phyloP scores from a whole-genome alignment of 2,888 invertebrate genomes.

The Plusia festucae region DNA sequence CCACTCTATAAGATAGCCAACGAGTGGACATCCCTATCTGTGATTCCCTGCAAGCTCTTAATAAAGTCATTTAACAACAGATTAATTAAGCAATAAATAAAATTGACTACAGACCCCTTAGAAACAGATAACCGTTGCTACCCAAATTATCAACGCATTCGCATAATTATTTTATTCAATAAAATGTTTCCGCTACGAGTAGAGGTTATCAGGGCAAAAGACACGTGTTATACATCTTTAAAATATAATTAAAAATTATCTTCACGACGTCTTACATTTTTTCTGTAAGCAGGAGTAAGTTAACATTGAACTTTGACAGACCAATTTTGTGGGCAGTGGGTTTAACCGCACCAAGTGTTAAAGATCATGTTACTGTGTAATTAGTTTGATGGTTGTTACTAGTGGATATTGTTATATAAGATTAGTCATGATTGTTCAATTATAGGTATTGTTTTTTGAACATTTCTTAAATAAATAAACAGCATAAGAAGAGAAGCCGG shows the following conservation, averaged over 20 bases:
- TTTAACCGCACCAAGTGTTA: neutral
- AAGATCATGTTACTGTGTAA: neutral
- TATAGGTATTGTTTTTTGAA: neutral
- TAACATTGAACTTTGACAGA: neutral
- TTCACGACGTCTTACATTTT: too few species aligned
- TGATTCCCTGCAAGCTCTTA: neutral
- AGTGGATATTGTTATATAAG: neutral
- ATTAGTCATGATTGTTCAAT: conserved; percentile 1
- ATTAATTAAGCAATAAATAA: neutral
- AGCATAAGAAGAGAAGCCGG: neutral
- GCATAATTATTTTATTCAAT: conserved; percentile 21
- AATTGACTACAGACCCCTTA: neutral
- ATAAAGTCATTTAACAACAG: neutral
- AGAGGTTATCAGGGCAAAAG: conserved; percentile 28
- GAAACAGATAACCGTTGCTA: conserved; percentile 25
- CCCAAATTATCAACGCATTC: conserved; percentile 19
- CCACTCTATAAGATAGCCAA: too few species aligned
- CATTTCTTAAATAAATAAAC: neutral
- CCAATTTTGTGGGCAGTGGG: neutral
- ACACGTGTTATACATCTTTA: neutral
- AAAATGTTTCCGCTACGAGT: conserved; percentile 17
- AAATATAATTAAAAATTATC: too few species aligned
- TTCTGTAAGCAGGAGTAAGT: neutral
- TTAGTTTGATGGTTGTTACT: neutral
- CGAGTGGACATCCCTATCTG: neutral